Conservation (phyloP, 2,888 invertebrate genomes). For the Leptopilina myrica region DNA sequence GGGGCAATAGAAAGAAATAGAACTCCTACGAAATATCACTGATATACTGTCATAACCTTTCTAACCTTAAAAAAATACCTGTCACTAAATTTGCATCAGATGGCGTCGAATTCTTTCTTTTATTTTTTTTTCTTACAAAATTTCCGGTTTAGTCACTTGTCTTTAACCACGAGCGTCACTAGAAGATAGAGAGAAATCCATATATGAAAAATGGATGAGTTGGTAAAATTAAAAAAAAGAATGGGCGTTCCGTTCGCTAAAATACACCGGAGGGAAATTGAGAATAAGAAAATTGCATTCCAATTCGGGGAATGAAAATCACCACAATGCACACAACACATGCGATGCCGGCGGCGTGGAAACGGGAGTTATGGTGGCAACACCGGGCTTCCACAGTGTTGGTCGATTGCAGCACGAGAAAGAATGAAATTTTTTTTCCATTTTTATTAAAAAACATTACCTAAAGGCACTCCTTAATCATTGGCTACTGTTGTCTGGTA, state of each 20-base stretch:
- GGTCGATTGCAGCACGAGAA: conserved; percentile 14
- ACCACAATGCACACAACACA: conserved; percentile 14
- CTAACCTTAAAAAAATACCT: conserved; percentile 32
- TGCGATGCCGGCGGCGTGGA: conserved; percentile 33
- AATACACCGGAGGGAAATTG: not conserved
- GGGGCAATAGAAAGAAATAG: no score
- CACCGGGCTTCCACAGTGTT: conserved; percentile 26
- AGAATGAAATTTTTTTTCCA: not conserved
- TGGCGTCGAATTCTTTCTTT: conserved; percentile 28
- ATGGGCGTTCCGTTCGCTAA: not conserved
- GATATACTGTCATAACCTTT: no score
- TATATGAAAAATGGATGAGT: not conserved
- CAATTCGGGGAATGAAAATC: not conserved
- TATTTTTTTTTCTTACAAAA: not conserved
- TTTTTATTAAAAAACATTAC: conserved; percentile 57
- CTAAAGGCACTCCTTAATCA: conserved; percentile 71
- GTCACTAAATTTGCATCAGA: conserved; percentile 1
- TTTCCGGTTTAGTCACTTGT: conserved; percentile 44
- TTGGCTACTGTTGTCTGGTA: conserved; percentile 59
- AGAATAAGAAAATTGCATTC: not conserved
- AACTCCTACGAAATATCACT: no score
- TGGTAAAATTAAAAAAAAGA: not conserved
- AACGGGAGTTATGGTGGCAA: conserved; percentile 38
- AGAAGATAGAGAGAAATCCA: not conserved
- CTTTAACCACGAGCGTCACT: conserved; percentile 20